A percentile compares a stretch with the other conserved stretches of the same genome.
Conservation (phyloP, 1,140 invertebrate species). For the Cephus cinctus region DNA sequence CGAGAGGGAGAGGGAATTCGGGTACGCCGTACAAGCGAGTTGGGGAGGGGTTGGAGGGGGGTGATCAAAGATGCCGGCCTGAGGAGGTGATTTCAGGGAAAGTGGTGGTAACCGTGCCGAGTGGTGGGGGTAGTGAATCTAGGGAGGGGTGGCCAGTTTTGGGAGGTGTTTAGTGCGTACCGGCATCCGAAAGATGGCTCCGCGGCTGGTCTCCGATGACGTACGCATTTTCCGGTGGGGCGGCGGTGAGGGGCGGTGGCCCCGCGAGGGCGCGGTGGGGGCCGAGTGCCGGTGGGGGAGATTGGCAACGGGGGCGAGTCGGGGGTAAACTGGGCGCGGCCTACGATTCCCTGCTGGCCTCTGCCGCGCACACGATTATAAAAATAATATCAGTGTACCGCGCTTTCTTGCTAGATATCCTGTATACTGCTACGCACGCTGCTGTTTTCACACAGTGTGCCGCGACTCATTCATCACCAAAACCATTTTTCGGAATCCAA, state of each 20-base stretch:
- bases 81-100: too few relatives aligned
- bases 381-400: conserved; percentile 47
- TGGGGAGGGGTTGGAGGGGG: too few relatives aligned
- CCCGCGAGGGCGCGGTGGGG: background rate
- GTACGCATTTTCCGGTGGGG: conserved; percentile 14
- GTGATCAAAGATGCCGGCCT: too few relatives aligned
- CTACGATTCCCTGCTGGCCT: conserved; percentile 24
- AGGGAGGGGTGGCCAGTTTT: background rate
- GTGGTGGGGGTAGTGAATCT: too few relatives aligned
- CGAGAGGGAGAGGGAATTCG: too few relatives aligned
- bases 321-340: conserved; percentile 48
- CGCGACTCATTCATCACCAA: conserved; percentile 1
- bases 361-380: conserved; percentile 30
- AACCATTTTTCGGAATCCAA: conserved; percentile 5
- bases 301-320: conserved; percentile 10
- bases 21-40: too few relatives aligned
- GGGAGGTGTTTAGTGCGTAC: conserved; percentile 29
- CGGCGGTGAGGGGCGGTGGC: conserved; percentile 10
- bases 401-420: conserved; percentile 39
- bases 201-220: conserved; percentile 5
- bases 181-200: conserved; percentile 41
- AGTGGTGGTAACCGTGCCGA: too few relatives aligned
- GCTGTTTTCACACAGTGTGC: conserved; percentile 18
- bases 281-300: background rate
- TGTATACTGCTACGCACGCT: conserved; percentile 22